phyloP scores from a whole-genome alignment of 2,797 vertebrate genomes.

The Artibeus jamaicensis region DNA sequence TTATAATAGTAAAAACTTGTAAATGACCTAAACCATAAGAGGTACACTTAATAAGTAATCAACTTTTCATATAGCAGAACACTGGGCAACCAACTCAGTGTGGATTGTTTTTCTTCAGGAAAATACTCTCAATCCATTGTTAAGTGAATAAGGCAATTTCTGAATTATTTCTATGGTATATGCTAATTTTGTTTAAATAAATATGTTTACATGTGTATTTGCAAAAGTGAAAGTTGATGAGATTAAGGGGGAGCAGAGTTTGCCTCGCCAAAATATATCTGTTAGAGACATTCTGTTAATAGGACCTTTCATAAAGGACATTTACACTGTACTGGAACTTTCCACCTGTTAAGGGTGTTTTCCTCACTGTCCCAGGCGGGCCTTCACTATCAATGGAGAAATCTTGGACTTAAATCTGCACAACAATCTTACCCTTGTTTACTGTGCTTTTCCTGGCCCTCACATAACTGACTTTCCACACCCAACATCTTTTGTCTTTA shows the following conservation, averaged over 20 bases:
- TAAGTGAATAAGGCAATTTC: not conserved
- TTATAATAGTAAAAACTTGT: not conserved
- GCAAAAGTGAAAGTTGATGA: not conserved
- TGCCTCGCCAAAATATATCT: not conserved
- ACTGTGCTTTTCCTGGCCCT: not conserved
- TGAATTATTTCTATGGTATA: not conserved
- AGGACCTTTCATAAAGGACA: not conserved
- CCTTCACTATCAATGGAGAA: not conserved
- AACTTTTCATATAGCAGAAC: not conserved
- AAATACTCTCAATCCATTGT: not conserved
- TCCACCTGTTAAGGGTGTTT: not conserved
- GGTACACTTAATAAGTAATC: not conserved
- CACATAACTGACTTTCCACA: too few relatives aligned
- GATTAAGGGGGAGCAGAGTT: not conserved
- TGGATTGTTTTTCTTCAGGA: conserved; percentile 19
- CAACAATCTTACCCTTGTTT: not conserved
- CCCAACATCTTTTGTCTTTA: not conserved
- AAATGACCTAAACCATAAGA: not conserved
- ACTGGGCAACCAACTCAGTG: not conserved
- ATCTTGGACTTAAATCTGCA: not conserved
- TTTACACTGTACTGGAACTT: not conserved
- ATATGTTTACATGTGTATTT: not conserved
- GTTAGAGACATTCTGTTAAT: too few relatives aligned
- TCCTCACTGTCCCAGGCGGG: not conserved
- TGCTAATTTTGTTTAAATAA: not conserved